Evolutionary conservation across 1,140 invertebrate genomes (phyloP), one percentile per base, ranked within the genome.

Genomic region (Anastrepha ludens): DNA sequence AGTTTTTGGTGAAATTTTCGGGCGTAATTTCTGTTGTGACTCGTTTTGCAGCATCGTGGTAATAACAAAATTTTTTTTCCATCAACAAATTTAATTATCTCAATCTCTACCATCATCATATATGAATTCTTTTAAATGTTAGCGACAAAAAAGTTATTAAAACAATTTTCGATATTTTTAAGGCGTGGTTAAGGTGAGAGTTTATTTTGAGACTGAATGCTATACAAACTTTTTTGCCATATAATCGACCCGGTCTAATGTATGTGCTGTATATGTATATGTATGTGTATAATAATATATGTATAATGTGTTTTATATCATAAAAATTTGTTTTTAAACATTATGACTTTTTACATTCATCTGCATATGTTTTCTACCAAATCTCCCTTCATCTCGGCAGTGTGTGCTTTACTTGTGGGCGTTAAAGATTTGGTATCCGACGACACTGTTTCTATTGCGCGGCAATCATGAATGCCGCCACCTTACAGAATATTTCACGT

Each of bases 401-500:
- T 99, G 99, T 96, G 99, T 99, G 93, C 96, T 99, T 93, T 99
- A 99, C 95, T 96, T 99, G 94, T 99, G 99, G 99, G 97, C 99
- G 93, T 96, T 99, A 94, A 99, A 99, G 96, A 96, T 99, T 94
- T 98, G 98, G 95, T 98, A 99, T 95, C 98, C 99, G 92, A 98
- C 96, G 92, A 99, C 99, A 92, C 96, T 99, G 94, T 99, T 98
- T 95, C 96, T 99, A 94, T 96, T 99, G 94, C 96, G 99, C 94
- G 99, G 99, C 92, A 99, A 99, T 94, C 99, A 99, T 94, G 99
- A 99, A 95, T 99, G 99, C 96, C 97, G 99, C 94, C 99, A 99
- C 96, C 96, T 99, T 93, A 99, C 99, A 94, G 99, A 99, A 96
- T 99, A 99, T 95, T 99, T 99, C 95, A 99, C 99, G 93, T 99